These are phyloP conservation scores for Chloroceryle aenea DNA, from an alignment of 2,113 vertebrate species.

Conservation along the genomic window DNA sequence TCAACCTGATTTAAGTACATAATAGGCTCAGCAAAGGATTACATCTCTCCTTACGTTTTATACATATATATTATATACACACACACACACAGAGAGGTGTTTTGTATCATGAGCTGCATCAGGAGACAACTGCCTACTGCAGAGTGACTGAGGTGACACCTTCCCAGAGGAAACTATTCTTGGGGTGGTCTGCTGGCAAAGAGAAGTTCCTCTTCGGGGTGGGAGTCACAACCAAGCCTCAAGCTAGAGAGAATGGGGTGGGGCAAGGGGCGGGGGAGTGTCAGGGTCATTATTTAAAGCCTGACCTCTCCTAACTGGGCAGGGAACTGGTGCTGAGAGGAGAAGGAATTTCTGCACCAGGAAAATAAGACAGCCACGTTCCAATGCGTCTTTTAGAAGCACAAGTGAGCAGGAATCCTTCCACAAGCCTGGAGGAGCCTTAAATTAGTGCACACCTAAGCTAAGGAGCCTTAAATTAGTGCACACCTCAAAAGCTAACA, in stretches of 20 bases:
- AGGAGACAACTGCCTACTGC: not conserved
- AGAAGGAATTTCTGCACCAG: not conserved
- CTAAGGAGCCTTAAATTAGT: not conserved
- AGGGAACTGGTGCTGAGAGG: accelerated
- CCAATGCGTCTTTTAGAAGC: not conserved
- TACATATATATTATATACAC: conserved; percentile 24
- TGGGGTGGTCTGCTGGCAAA: not conserved
- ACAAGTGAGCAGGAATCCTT: not conserved
- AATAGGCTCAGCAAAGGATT: conserved; percentile 52
- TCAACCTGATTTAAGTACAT: conserved; percentile 64
- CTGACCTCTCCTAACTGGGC: accelerated
- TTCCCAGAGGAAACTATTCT: not conserved
- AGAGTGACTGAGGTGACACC: not conserved
- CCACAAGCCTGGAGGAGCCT: not conserved
- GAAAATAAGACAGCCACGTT: accelerated
- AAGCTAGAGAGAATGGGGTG: not conserved
- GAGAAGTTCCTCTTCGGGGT: not conserved
- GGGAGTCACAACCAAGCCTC: not conserved
- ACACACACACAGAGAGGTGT: not conserved
- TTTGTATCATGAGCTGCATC: conserved; percentile 11
- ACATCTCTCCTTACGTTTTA: conserved; percentile 53
- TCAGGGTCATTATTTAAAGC: not conserved
- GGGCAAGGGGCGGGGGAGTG: not conserved
- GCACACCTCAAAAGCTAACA: not conserved
- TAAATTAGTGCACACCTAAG: not conserved